A percentile compares a stretch with the other conserved stretches of the same genome.
Evolutionary conservation across 37 sponge, comb jelly and placozoan genomes (phyloP).

Genomic region (Haliclona indistincta): DNA sequence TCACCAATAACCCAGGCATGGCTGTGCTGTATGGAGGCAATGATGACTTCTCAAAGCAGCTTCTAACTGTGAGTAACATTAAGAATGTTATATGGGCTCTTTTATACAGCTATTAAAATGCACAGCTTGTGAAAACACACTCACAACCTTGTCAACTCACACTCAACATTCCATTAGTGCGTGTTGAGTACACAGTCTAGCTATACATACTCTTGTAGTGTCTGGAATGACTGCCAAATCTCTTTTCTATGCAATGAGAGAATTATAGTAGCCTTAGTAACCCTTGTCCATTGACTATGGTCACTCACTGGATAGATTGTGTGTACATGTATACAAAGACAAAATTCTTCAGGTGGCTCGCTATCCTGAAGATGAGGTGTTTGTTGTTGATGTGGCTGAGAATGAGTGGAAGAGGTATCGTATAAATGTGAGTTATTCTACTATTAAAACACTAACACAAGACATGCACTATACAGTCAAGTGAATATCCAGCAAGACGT

Average conservation of each 20-base stretch:
- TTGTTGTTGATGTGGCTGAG: constrained; percentile 22
- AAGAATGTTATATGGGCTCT: neutral
- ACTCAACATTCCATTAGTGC: no score
- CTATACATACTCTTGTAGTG: no score
- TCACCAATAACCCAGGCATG: constrained; percentile 24
- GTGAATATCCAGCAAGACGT: constrained; percentile 16
- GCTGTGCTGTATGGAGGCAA: constrained; percentile 64
- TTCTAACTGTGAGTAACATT: constrained; percentile 30
- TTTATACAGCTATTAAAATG: no score
- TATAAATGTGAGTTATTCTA: neutral
- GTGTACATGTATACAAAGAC: neutral
- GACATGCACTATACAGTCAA: neutral
- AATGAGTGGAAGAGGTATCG: neutral
- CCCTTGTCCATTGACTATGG: no score
- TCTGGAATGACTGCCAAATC: no score
- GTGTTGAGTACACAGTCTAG: no score
- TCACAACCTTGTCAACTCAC: no score
- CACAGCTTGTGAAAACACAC: no score
- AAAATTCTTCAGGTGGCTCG: neutral
- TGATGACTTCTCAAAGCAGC: constrained; percentile 8
- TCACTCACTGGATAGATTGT: neutral
- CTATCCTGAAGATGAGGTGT: constrained; percentile 35
- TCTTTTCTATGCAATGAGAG: no score
- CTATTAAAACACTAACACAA: neutral
- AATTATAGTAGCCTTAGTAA: no score